Percentiles rank a stretch among this genome's conserved stretches.
Conservation (phyloP, 1,140 invertebrate species). For the Scaptodrosophila lebanonensis region DNA sequence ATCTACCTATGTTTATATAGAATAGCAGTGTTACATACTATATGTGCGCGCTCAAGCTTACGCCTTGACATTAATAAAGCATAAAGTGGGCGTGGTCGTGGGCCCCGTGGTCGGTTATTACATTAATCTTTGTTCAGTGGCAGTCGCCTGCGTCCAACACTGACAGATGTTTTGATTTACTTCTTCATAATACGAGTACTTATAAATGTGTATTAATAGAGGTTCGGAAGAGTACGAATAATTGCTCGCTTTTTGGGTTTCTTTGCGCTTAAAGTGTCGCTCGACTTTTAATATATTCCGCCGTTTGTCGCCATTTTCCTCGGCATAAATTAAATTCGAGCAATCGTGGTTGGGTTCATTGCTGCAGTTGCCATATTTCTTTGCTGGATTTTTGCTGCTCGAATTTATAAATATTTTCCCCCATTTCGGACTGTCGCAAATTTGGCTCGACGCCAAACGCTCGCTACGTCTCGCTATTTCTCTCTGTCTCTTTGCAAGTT, state of each 20-base stretch:
- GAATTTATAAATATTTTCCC: too few relatives aligned
- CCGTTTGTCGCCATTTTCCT: slow-evolving; percentile 7
- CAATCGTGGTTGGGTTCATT: slow-evolving; percentile 6
- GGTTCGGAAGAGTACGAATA: too few relatives aligned
- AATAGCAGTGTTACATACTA: too few relatives aligned
- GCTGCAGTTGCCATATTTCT: slow-evolving; percentile 49
- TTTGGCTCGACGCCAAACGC: slow-evolving; percentile 33
- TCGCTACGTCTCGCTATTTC: slow-evolving; percentile 17
- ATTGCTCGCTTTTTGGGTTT: not conserved
- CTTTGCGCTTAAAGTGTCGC: not conserved
- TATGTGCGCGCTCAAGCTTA: slow-evolving; percentile 5
- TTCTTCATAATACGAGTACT: slow-evolving; percentile 40
- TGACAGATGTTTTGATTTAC: slow-evolving; percentile 54
- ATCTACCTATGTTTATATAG: slow-evolving; percentile 15
- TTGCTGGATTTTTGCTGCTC: slow-evolving; percentile 29
- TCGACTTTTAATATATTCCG: not conserved
- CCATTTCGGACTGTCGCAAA: not conserved
- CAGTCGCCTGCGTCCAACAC: slow-evolving; percentile 20
- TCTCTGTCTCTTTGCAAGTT: slow-evolving; percentile 52
- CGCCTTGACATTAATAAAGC: slow-evolving; percentile 42
- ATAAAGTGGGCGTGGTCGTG: slow-evolving; percentile 19
- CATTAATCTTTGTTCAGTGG: not conserved
- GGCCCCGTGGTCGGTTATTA: not conserved
- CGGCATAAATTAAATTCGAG: slow-evolving; percentile 50
- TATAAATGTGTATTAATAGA: too few relatives aligned